Conservation (phyloP, 2,888 invertebrate species). For the Cheilosia vulpina region DNA sequence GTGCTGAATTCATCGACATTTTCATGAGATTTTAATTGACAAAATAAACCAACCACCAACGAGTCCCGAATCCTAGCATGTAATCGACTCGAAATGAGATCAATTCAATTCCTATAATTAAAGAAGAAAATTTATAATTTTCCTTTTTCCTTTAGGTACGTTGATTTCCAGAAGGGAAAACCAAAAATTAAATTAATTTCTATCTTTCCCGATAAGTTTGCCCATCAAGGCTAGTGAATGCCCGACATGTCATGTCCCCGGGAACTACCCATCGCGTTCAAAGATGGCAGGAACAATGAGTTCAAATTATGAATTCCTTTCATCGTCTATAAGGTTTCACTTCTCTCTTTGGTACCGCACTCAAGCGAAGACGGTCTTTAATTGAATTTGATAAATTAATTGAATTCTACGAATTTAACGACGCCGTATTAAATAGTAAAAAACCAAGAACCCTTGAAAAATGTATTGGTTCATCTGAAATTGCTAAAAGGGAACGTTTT, state of each 20-base stretch:
- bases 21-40: slow-evolving; percentile 64
- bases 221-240: slow-evolving; percentile 47
- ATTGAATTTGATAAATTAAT: slow-evolving; percentile 68
- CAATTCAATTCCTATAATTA: slow-evolving; percentile 62
- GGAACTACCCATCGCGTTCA: slow-evolving; percentile 40
- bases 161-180: slow-evolving; percentile 36
- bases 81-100: slow-evolving; percentile 68
- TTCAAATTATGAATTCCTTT: slow-evolving; percentile 69
- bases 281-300: slow-evolving; percentile 65
- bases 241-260: slow-evolving; percentile 49
- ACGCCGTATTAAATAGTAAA: slow-evolving; percentile 34
- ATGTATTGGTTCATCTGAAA: slow-evolving; percentile 1
- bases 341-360: slow-evolving; percentile 13
- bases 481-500: not conserved
- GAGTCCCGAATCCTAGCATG: slow-evolving; percentile 46
- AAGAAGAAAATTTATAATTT: slow-evolving; percentile 50
- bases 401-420: slow-evolving; percentile 58
- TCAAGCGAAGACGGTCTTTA: slow-evolving; percentile 58
- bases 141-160: slow-evolving; percentile 22
- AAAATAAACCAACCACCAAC: slow-evolving; percentile 57
- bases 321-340: slow-evolving; percentile 36
- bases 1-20: slow-evolving; percentile 69
- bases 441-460: slow-evolving; percentile 4
- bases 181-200: slow-evolving; percentile 69
- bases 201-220: slow-evolving; percentile 59